Conservation (phyloP, 1,140 invertebrate genomes). For the Rhyacophila brunnea region DNA sequence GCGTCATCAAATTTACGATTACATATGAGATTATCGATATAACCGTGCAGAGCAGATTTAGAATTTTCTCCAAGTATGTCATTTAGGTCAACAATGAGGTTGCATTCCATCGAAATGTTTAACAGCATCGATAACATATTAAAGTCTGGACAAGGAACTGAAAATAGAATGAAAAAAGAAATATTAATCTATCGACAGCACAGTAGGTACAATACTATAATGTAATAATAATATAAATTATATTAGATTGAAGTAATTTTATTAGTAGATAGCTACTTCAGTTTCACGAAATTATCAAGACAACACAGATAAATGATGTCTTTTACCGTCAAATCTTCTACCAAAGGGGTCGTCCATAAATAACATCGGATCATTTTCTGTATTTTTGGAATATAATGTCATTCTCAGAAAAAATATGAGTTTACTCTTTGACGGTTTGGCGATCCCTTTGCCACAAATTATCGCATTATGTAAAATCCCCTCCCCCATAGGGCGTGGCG, state of each 20-base stretch:
- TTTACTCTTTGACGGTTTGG: too few relatives aligned
- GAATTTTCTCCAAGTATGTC: constrained; percentile 19
- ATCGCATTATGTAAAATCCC: too few relatives aligned
- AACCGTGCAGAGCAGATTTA: constrained; percentile 39
- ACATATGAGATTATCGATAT: constrained; percentile 53
- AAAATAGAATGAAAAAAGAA: constrained; percentile 3
- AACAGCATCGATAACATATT: constrained; percentile 16
- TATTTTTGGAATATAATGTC: too few relatives aligned
- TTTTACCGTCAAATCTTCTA: too few relatives aligned
- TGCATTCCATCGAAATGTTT: constrained; percentile 27
- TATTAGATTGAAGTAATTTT: background rate
- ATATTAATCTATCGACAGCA: constrained; percentile 1
- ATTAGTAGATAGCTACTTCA: background rate
- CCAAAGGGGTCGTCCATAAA: too few relatives aligned
- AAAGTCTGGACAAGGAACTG: constrained; percentile 21
- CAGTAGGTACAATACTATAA: background rate
- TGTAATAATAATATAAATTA: background rate
- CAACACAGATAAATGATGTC: too few relatives aligned
- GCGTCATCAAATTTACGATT: constrained; percentile 56
- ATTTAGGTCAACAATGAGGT: constrained; percentile 18
- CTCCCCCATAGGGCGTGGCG: too few relatives aligned
- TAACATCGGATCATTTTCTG: too few relatives aligned
- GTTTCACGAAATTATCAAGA: too few relatives aligned
- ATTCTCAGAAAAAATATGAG: too few relatives aligned
- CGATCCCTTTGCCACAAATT: too few relatives aligned